Evolutionary conservation across 2,113 vertebrate genomes (phyloP).

Genomic region (Sturnira hondurensis): DNA sequence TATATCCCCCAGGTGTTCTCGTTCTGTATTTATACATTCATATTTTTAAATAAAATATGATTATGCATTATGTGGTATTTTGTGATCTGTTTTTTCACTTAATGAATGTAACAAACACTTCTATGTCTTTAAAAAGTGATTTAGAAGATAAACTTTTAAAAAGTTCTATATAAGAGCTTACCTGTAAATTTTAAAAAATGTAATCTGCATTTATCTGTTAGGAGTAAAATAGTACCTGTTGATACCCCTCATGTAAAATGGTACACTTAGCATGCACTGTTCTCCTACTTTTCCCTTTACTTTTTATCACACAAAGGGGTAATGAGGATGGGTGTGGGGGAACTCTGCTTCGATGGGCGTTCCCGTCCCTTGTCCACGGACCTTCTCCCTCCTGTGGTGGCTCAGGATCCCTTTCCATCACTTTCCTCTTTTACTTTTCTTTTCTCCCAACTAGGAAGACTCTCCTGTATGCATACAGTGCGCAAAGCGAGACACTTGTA

Average conservation of each 20-base stretch:
- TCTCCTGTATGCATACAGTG: neutral
- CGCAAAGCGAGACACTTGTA: neutral
- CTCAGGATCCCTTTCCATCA: neutral
- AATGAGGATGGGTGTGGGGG: neutral
- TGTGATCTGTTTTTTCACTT: neutral
- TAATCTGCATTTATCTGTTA: neutral
- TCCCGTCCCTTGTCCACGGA: neutral
- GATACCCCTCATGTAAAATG: neutral
- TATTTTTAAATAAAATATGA: neutral
- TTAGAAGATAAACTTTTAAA: neutral
- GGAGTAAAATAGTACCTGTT: neutral
- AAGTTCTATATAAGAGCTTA: neutral
- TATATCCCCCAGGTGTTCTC: neutral
- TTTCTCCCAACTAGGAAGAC: neutral
- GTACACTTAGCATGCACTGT: neutral
- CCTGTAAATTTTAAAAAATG: too few relatives aligned
- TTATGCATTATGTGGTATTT: neutral
- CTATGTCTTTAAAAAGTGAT: neutral
- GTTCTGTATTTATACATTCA: neutral
- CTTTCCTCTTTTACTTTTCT: neutral
- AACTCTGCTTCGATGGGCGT: neutral
- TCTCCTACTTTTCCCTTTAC: neutral
- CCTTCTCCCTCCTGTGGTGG: neutral
- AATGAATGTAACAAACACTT: neutral
- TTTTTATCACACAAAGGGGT: neutral